phyloP scores from a whole-genome alignment of 2,113 vertebrate species.

The Bettongia penicillata region DNA sequence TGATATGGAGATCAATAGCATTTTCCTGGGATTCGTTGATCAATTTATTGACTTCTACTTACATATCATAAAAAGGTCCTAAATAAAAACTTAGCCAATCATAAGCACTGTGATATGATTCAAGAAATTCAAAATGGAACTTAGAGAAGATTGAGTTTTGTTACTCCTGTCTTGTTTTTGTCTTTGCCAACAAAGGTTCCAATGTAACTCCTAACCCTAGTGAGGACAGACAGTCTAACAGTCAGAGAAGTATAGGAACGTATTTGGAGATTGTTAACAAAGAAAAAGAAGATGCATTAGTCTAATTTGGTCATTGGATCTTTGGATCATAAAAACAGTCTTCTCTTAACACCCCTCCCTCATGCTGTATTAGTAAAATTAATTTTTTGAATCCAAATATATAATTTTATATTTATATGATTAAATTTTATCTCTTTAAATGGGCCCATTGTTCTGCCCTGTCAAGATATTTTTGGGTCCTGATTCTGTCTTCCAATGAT shows the following conservation, averaged over 20 bases:
- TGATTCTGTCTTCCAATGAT: neutral
- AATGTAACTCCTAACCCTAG: neutral
- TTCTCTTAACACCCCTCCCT: neutral
- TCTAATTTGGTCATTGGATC: neutral
- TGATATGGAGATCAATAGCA: constrained; percentile 5
- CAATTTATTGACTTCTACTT: neutral
- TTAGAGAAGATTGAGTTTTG: neutral
- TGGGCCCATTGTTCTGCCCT: neutral
- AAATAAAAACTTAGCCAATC: neutral
- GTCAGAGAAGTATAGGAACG: neutral
- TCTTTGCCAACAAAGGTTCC: neutral
- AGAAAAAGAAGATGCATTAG: neutral
- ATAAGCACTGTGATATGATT: neutral
- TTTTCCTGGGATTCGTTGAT: constrained; percentile 9
- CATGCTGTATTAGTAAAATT: neutral
- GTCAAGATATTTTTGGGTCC: neutral
- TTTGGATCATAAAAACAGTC: neutral
- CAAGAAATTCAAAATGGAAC: neutral
- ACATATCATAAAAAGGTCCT: neutral
- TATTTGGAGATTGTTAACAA: neutral
- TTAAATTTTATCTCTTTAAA: neutral
- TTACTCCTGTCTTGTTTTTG: neutral
- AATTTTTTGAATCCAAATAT: neutral
- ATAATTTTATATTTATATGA: neutral
- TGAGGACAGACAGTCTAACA: neutral